phyloP scores from a whole-genome alignment of 2,888 invertebrate genomes.

The Cryptocephalus moraei region DNA sequence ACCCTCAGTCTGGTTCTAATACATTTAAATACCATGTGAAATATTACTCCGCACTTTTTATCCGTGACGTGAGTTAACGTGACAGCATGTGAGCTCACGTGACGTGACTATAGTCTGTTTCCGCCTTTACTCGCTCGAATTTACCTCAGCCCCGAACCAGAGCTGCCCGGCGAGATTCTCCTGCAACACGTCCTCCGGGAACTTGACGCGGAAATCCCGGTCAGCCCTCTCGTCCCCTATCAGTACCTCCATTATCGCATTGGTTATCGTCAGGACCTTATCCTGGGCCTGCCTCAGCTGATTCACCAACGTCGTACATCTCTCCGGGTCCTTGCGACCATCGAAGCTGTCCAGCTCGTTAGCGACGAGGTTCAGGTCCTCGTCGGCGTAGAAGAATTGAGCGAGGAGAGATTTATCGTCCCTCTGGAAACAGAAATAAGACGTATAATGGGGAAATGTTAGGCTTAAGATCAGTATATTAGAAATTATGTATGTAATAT shows the following conservation, averaged over 20 bases:
- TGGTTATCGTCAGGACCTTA: slow-evolving; percentile 83
- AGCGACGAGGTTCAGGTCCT: slow-evolving; percentile 89
- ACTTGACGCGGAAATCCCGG: slow-evolving; percentile 94
- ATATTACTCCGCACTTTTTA: no score
- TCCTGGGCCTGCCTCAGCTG: slow-evolving; percentile 90
- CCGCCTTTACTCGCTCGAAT: no score
- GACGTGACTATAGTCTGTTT: no score
- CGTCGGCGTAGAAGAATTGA: slow-evolving; percentile 97
- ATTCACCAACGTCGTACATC: slow-evolving; percentile 91
- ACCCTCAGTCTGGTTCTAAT: no score
- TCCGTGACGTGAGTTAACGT: no score
- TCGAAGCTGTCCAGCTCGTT: slow-evolving; percentile 98
- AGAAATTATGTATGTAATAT: no score
- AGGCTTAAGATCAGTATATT: no score
- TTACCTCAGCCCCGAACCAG: slow-evolving; percentile 98
- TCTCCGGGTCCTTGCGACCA: slow-evolving; percentile 95
- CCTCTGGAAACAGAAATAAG: slow-evolving; percentile 50
- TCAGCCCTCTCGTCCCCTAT: slow-evolving; percentile 79
- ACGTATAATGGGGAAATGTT: background rate
- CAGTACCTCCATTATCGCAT: slow-evolving; percentile 90
- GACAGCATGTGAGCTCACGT: no score
- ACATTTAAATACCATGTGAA: no score
- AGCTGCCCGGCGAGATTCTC: slow-evolving; percentile 96
- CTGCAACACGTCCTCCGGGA: slow-evolving; percentile 96
- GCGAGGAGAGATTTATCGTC: slow-evolving; percentile 89